Evolutionary conservation across 2,888 invertebrate species (phyloP).

Genomic region (Eueremaeus valkanovi): DNA sequence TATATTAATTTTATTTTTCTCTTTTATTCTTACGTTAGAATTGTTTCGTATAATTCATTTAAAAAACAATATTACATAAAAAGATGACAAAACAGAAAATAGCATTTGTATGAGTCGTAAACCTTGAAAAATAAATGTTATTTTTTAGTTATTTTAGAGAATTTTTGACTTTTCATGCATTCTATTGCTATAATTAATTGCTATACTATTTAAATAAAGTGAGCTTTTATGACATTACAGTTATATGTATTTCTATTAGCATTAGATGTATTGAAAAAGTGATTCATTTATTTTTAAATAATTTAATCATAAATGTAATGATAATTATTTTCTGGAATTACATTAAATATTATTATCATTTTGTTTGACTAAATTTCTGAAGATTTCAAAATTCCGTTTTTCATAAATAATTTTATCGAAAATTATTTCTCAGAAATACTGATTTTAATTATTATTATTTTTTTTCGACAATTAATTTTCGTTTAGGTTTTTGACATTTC

Average conservation of each 20-base stretch:
- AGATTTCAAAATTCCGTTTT: not conserved
- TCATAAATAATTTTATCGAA: not conserved
- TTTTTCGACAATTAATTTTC: not conserved
- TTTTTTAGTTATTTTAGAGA: not conserved
- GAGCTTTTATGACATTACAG: not conserved
- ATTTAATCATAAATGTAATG: not conserved
- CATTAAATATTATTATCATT: not conserved
- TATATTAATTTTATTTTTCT: not conserved
- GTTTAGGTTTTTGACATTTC: not conserved
- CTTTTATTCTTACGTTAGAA: not conserved
- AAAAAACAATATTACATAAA: not conserved
- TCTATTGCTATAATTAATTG: conserved; percentile 11
- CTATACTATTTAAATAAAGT: not conserved
- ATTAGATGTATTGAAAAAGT: not conserved
- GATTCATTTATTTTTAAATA: not conserved
- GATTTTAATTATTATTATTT: not conserved
- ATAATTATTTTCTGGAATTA: not conserved
- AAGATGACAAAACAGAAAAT: conserved; percentile 11
- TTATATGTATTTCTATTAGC: not conserved
- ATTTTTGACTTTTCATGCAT: not conserved
- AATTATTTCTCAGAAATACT: not conserved
- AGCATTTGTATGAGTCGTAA: not conserved
- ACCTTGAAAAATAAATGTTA: conserved; percentile 10
- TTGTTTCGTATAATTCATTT: too few relatives aligned
- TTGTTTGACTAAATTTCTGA: not conserved